Conservation (phyloP, 1,140 invertebrate genomes). For the Phymorhynchus buccinoides region DNA sequence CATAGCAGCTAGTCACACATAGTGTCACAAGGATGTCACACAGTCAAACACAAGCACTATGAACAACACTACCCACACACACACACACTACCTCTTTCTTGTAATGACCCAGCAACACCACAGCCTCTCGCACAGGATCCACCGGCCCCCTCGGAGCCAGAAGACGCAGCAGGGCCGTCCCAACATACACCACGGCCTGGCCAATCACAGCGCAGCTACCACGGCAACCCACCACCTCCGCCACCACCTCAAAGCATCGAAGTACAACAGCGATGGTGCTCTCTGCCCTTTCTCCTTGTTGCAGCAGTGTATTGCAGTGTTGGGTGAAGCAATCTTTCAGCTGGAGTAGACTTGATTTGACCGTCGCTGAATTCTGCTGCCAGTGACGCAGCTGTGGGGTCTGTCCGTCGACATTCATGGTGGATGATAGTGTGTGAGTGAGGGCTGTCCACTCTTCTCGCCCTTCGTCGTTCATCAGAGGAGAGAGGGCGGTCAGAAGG, state of each 20-base stretch:
- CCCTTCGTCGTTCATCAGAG: neutral
- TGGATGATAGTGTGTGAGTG: neutral
- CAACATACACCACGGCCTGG: conserved; percentile 55
- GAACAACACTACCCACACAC: neutral
- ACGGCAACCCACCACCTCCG: neutral
- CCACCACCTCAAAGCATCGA: conserved; percentile 37
- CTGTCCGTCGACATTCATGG: neutral
- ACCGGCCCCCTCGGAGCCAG: conserved; percentile 64
- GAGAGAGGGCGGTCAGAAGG: conserved; percentile 9
- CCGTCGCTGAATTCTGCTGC: neutral
- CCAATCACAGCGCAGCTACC: conserved; percentile 45
- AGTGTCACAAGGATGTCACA: neutral
- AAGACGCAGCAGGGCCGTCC: conserved; percentile 54
- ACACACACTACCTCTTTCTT: conserved; percentile 57
- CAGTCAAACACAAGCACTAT: neutral
- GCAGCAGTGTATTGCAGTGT: neutral
- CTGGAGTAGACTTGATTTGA: neutral
- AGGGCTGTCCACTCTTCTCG: neutral
- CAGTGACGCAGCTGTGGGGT: neutral
- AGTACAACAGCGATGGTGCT: neutral
- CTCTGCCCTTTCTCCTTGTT: neutral
- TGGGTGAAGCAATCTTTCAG: neutral
- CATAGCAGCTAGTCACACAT: too few species aligned
- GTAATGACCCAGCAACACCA: conserved; percentile 60
- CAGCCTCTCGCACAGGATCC: conserved; percentile 68